Conservation (phyloP, 2,113 vertebrate genomes). For the Heterotilapia buettikoferi region DNA sequence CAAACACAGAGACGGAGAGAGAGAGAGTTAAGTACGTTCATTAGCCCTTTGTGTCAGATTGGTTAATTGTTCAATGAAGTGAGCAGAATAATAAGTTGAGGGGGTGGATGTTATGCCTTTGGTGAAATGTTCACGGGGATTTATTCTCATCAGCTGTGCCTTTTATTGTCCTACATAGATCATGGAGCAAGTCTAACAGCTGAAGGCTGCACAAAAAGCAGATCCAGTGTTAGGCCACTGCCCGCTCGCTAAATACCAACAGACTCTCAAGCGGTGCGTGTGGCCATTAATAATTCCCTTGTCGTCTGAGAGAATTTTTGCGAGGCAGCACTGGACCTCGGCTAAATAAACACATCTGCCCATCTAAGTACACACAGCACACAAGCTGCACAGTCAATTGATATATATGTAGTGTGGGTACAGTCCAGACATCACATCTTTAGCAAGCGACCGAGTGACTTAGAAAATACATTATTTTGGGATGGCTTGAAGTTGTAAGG, state of each 20-base stretch:
- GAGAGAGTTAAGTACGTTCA: slow-evolving; percentile 39
- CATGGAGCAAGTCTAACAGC: slow-evolving; percentile 1
- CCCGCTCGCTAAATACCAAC: slow-evolving; percentile 9
- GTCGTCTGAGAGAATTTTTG: background rate
- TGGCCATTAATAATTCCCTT: background rate
- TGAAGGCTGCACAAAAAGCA: slow-evolving; percentile 9
- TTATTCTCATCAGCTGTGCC: slow-evolving; percentile 26
- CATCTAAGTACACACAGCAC: background rate
- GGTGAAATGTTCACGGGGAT: slow-evolving; percentile 31
- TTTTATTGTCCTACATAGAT: slow-evolving; percentile 16
- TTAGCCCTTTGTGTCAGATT: slow-evolving; percentile 54
- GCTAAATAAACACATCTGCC: background rate
- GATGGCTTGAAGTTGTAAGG: background rate
- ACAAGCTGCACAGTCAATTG: background rate
- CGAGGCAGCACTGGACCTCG: background rate
- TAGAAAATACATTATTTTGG: background rate
- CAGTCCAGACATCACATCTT: background rate
- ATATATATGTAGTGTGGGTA: background rate
- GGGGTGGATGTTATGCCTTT: slow-evolving; percentile 27
- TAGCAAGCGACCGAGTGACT: background rate
- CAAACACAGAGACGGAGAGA: background rate
- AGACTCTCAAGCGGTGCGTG: background rate
- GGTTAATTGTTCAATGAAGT: slow-evolving; percentile 61
- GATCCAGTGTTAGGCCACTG: slow-evolving; percentile 13
- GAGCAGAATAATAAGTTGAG: slow-evolving; percentile 44